A percentile compares a stretch with the other conserved stretches of the same genome.
Evolutionary conservation across 30 jellyfish, hydroid and myxozoan genomes (phyloP).

Genomic region (Morbakka virulenta): DNA sequence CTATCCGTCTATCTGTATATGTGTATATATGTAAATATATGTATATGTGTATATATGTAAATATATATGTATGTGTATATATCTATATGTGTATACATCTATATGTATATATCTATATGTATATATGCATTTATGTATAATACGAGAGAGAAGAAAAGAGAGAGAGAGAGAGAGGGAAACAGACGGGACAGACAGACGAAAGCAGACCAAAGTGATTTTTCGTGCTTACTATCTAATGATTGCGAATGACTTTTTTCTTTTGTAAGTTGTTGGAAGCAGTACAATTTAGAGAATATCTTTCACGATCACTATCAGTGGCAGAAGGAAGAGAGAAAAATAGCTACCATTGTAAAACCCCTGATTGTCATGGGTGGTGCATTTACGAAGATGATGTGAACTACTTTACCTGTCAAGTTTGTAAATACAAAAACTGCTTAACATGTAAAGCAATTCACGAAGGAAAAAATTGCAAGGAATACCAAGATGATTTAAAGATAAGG

Average conservation of each 20-base stretch:
- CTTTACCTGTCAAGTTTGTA: constrained; percentile 61
- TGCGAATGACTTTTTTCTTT: neutral
- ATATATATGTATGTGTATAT: too few species aligned
- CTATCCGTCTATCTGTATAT: too few species aligned
- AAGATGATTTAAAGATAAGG: constrained; percentile 73
- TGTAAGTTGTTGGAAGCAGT: constrained; percentile 57
- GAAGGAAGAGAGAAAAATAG: constrained; percentile 60
- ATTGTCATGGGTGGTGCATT: constrained; percentile 77
- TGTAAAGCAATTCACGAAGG: constrained; percentile 78
- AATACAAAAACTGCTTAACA: constrained; percentile 63
- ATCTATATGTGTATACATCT: too few species aligned
- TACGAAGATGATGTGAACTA: constrained; percentile 86
- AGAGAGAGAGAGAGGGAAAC: too few species aligned
- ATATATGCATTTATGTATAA: too few species aligned
- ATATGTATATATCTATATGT: too few species aligned
- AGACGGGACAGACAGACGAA: too few species aligned
- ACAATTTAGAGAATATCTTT: constrained; percentile 48
- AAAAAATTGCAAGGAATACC: constrained; percentile 80
- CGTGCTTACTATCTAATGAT: too few species aligned
- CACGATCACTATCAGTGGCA: constrained; percentile 65
- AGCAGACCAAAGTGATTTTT: too few species aligned
- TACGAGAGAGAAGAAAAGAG: too few species aligned
- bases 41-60: too few species aligned
- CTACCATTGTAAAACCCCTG: constrained; percentile 73
- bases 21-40: too few species aligned